phyloP scores from a whole-genome alignment of 2,113 vertebrate species.

The Abramis brama region DNA sequence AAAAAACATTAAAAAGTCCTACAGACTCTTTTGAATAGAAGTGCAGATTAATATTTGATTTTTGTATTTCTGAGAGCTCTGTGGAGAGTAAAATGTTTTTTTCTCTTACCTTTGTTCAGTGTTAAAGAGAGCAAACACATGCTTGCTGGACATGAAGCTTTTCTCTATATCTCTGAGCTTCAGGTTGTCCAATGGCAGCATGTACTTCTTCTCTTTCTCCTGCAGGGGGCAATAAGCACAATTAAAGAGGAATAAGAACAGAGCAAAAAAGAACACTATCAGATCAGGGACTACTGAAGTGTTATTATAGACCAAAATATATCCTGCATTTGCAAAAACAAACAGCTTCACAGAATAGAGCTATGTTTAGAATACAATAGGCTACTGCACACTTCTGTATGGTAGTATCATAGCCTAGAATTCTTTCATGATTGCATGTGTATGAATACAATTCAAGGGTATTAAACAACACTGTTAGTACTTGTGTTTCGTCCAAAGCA shows the following conservation, averaged over 20 bases:
- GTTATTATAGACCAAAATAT: background rate
- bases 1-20: no score
- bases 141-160: constrained; percentile 97
- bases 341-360: no score
- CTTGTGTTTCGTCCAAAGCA: background rate
- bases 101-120: constrained; percentile 89
- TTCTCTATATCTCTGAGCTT: constrained; percentile 95
- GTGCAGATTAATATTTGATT: background rate
- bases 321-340: background rate
- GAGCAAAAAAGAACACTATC: background rate
- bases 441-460: background rate
- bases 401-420: background rate
- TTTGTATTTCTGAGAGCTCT: background rate
- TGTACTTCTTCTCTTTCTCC: constrained; percentile 92
- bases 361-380: background rate
- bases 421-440: background rate
- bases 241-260: background rate
- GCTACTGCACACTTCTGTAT: background rate
- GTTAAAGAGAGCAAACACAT: constrained; percentile 95
- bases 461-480: background rate
- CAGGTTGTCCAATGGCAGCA: constrained; percentile 93
- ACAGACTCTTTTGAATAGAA: no score
- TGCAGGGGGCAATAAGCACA: constrained; percentile 61
- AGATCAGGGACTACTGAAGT: constrained; percentile 1
- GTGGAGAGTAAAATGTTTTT: background rate